Evolutionary conservation across 2,113 vertebrate species (phyloP), one percentile per base, ranked within the genome.

Genomic region (Coracopsis vasa): DNA sequence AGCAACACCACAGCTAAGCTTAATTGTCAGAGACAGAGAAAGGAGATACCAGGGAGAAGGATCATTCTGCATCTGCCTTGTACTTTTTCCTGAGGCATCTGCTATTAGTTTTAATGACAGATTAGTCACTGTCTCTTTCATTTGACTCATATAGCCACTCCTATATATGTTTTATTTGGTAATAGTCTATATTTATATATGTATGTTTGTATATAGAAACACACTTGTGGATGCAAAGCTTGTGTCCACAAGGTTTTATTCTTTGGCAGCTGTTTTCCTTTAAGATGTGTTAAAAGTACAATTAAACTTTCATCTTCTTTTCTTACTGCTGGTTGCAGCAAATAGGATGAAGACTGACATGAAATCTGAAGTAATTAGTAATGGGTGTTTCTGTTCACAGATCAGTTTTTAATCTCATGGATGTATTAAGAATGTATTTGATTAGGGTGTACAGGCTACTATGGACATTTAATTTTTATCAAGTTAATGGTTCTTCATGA

Each of bases 151-250:
- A 10, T 5, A 51, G 23, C 24, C 8, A 60, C 53, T 67, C n/a
- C 25, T 83, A 1, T 51, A 16, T 73, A 33, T 62, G 33, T 61
- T 86, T 88, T 70, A 53, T 83, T 65, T 92, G 44, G n/a, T 71
- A 16, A 19, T 9, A 60, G 29, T 27, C 33, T 79, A 11, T 71
- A 37, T 64, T 84, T 13, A 7, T 86, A 5, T 48, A 17, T 58
- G 17, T 27, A 2, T 67, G 0, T 29, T 3, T 12, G 4, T 27
- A 3, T 27, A 29, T 0, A 17, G 9, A 41, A 7, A 35, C 16
- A 27, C 7, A 9, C 27, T 81, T 42, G 13, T 15, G 19, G 13
- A 19, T 87, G 29, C 24, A 39, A 72, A 82, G 51, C 61, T 94
- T 64, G 4, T 47, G 31, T 56, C 88, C n/a, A 14, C 25, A 56